Conservation (phyloP, 2,113 vertebrate species). For the Cairina moschata region DNA sequence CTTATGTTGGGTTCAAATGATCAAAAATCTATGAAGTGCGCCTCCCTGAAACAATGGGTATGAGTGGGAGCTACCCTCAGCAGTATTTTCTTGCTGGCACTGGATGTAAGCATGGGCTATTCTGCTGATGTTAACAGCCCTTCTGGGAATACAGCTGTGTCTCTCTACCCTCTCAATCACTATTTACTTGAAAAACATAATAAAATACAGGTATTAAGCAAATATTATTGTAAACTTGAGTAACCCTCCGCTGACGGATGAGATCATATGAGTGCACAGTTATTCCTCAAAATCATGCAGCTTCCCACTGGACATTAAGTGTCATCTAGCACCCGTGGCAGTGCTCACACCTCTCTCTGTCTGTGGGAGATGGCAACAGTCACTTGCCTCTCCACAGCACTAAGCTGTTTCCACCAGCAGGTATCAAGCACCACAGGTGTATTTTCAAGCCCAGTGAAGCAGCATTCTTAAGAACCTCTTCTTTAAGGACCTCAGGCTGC, state of each 20-base stretch:
- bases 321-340: neutral
- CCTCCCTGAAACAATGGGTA: neutral
- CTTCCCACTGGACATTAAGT: neutral
- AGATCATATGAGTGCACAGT: neutral
- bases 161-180: neutral
- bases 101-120: neutral
- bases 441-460: neutral
- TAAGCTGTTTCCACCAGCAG: neutral
- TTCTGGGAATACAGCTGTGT: neutral
- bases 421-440: neutral
- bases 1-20: neutral
- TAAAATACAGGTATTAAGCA: neutral
- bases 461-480: neutral
- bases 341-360: neutral
- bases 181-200: neutral
- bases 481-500: neutral
- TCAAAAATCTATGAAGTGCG: neutral
- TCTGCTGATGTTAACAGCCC: neutral
- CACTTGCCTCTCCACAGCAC: neutral
- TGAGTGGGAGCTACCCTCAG: too few species aligned
- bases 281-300: neutral
- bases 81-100: neutral
- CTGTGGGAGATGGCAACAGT: neutral
- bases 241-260: neutral
- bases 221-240: neutral